A percentile compares a stretch with the other conserved stretches of the same genome.
Evolutionary conservation across 2,888 invertebrate species (phyloP).

Genomic region (Pemphredon lugubris): DNA sequence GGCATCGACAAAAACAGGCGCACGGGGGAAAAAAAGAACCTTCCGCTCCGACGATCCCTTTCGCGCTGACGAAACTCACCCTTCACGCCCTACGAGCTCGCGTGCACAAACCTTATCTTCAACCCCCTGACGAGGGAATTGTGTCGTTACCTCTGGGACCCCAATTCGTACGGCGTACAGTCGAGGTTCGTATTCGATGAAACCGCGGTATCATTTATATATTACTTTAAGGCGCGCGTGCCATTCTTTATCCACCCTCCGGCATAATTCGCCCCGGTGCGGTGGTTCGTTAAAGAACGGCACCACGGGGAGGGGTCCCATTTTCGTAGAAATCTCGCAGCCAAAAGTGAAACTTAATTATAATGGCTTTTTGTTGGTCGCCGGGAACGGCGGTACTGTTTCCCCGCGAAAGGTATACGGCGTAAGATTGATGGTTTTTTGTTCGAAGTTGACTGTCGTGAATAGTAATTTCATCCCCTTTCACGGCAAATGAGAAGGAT

Average conservation of each 20-base stretch:
- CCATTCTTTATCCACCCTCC: constrained; percentile 21
- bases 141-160: constrained; percentile 18
- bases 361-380: background rate
- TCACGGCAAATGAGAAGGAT: no score
- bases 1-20: background rate
- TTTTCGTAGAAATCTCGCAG: background rate
- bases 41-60: background rate
- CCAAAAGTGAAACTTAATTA: background rate
- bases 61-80: constrained; percentile 18
- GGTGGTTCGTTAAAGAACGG: constrained; percentile 1
- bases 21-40: background rate
- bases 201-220: constrained; percentile 19
- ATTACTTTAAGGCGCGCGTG: constrained; percentile 7
- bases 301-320: background rate
- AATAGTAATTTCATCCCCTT: no score
- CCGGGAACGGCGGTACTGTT: no score
- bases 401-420: no score
- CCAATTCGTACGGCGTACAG: constrained; percentile 17
- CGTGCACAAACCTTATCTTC: constrained; percentile 25
- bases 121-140: constrained; percentile 11
- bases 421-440: background rate
- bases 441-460: background rate
- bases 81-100: constrained; percentile 23
- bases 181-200: constrained; percentile 1
- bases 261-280: constrained; percentile 21